Evolutionary conservation across 2,888 invertebrate genomes (phyloP).

Genomic region (Pachymerium ferrugineum): DNA sequence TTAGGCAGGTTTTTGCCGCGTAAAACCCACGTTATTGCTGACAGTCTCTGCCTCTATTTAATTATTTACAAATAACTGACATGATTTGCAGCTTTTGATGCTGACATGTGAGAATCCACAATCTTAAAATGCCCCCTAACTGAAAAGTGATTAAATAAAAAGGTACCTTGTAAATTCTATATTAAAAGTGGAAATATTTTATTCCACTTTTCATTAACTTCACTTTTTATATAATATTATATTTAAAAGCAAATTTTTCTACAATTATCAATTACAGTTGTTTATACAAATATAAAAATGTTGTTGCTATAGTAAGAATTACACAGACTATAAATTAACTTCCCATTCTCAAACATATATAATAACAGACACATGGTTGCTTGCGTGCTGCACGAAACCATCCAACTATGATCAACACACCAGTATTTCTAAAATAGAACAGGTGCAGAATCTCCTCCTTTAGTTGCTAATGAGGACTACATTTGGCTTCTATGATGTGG

Average conservation of each 20-base stretch:
- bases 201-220: too few relatives aligned
- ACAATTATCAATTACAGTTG: not conserved
- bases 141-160: too few relatives aligned
- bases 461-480: not conserved
- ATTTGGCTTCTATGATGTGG: not conserved
- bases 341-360: not conserved
- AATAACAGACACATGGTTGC: not conserved
- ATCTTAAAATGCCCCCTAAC: too few relatives aligned
- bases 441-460: not conserved
- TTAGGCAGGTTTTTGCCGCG: too few relatives aligned
- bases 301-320: constrained; percentile 11
- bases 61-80: too few relatives aligned
- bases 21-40: too few relatives aligned
- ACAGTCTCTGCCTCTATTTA: too few relatives aligned
- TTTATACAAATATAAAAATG: not conserved
- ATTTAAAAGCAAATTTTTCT: not conserved
- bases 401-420: not conserved
- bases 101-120: too few relatives aligned
- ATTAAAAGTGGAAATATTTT: too few relatives aligned
- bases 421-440: not conserved
- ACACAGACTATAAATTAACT: constrained; percentile 1
- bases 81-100: too few relatives aligned
- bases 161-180: too few relatives aligned
- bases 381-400: constrained; percentile 10
- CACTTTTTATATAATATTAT: not conserved